phyloP scores from a whole-genome alignment of 2,113 vertebrate genomes.

The Vidua chalybeata region DNA sequence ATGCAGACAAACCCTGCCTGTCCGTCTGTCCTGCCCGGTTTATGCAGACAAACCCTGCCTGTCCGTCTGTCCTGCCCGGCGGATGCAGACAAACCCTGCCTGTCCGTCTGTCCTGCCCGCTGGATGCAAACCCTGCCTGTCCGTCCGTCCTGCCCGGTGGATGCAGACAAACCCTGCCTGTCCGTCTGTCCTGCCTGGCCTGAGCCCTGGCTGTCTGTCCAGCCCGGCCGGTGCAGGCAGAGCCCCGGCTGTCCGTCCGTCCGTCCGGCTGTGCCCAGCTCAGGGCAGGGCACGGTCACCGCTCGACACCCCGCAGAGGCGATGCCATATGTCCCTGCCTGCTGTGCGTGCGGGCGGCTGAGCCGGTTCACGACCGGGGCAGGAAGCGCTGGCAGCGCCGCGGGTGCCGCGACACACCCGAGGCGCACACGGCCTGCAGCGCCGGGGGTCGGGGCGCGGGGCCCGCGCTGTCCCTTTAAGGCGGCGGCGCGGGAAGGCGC shows the following conservation, averaged over 20 bases:
- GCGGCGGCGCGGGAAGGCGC: background rate
- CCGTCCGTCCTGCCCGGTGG: too few relatives aligned
- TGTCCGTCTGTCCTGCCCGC: background rate
- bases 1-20: background rate
- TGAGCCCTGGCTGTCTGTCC: too few relatives aligned
- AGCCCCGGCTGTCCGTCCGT: background rate
- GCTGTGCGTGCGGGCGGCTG: background rate
- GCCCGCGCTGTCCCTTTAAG: background rate
- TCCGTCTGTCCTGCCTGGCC: too few relatives aligned
- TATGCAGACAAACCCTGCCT: too few relatives aligned
- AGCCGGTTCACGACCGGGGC: background rate
- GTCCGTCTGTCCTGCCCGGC: too few relatives aligned
- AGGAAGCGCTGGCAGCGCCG: background rate
- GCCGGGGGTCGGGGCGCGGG: background rate
- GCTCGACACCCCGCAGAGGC: background rate
- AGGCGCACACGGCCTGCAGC: accelerated
- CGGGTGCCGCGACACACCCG: background rate
- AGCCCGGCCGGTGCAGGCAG: too few relatives aligned
- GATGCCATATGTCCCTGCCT: background rate
- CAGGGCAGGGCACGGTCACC: background rate
- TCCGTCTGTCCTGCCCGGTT: background rate
- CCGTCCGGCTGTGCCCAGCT: background rate
- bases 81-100: background rate
- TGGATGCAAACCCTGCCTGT: too few relatives aligned
- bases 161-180: too few relatives aligned